Conservation (phyloP, 2,888 invertebrate species). For the Gastracanthus pulcherrimus region DNA sequence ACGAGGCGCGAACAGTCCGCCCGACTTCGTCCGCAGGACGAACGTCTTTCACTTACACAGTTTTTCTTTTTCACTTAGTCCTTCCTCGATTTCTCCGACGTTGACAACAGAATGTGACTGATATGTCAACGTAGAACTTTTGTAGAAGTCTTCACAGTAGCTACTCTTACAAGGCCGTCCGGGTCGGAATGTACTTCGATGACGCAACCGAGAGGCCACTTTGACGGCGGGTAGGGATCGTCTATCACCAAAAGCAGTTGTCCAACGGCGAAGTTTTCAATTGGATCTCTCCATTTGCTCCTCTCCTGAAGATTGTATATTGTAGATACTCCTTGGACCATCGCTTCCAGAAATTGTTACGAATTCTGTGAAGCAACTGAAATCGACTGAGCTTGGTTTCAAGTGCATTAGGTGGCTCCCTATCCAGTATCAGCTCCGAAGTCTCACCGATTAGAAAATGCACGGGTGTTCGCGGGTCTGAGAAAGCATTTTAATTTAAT, state of each 20-base stretch:
- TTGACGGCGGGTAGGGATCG: conserved; percentile 27
- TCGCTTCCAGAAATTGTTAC: conserved; percentile 46
- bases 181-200: conserved; percentile 9
- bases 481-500: too few species aligned
- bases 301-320: conserved; percentile 32
- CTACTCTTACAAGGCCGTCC: conserved; percentile 31
- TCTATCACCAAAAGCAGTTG: conserved; percentile 24
- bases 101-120: neutral
- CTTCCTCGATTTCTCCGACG: neutral
- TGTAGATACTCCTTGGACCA: conserved; percentile 58
- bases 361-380: neutral
- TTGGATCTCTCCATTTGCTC: conserved; percentile 26
- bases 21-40: too few species aligned
- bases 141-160: conserved; percentile 29
- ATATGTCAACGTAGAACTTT: neutral
- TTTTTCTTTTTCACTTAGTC: too few species aligned
- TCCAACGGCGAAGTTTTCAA: conserved; percentile 13
- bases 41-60: too few species aligned
- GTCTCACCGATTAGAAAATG: conserved; percentile 27
- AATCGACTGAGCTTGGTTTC: neutral
- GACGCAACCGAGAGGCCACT: conserved; percentile 27
- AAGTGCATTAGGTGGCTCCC: neutral
- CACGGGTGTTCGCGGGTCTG: conserved; percentile 1
- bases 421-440: neutral
- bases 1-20: too few species aligned